A percentile compares a stretch with the other conserved stretches of the same genome.
Evolutionary conservation across 2,797 vertebrate genomes (phyloP).

Genomic region (Pelobates cultripes): DNA sequence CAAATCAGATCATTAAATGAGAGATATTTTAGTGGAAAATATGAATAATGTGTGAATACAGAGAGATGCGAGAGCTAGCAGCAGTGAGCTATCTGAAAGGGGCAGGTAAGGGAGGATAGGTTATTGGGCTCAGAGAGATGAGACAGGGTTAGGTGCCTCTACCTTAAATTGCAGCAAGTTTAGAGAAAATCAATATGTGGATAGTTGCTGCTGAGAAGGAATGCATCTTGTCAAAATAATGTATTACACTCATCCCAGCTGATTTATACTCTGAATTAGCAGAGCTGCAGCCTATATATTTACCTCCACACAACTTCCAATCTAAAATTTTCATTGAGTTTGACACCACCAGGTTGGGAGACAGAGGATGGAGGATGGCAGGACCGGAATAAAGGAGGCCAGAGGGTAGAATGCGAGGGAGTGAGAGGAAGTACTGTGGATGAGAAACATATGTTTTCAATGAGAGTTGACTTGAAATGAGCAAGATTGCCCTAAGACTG

Average conservation of each 20-base stretch:
- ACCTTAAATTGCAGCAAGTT: slow-evolving; percentile 57
- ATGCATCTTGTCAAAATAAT: slow-evolving; percentile 99
- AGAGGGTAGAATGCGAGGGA: slow-evolving; percentile 54
- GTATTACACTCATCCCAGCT: slow-evolving; percentile 98
- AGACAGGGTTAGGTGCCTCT: slow-evolving; percentile 54
- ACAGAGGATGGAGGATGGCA: slow-evolving; percentile 56
- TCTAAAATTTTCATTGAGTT: slow-evolving; percentile 73
- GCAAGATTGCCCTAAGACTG: too few species aligned
- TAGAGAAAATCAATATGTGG: slow-evolving; percentile 92
- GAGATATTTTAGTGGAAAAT: not conserved
- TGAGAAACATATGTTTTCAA: too few species aligned
- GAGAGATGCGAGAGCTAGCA: not conserved
- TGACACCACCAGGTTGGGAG: too few species aligned
- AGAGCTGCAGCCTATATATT: slow-evolving; percentile 71
- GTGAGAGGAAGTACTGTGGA: slow-evolving; percentile 52
- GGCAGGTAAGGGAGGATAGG: slow-evolving; percentile 41
- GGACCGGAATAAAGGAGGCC: slow-evolving; percentile 31
- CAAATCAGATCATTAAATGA: too few species aligned
- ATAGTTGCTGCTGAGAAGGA: slow-evolving; percentile 91
- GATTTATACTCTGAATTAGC: slow-evolving; percentile 98
- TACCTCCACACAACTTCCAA: slow-evolving; percentile 73
- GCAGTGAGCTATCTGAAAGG: not conserved
- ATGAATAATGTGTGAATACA: slow-evolving; percentile 14
- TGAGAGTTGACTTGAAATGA: too few species aligned
- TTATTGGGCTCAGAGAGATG: slow-evolving; percentile 43